phyloP scores from a whole-genome alignment of 1,140 invertebrate species.

The Drosophila repletoides region DNA sequence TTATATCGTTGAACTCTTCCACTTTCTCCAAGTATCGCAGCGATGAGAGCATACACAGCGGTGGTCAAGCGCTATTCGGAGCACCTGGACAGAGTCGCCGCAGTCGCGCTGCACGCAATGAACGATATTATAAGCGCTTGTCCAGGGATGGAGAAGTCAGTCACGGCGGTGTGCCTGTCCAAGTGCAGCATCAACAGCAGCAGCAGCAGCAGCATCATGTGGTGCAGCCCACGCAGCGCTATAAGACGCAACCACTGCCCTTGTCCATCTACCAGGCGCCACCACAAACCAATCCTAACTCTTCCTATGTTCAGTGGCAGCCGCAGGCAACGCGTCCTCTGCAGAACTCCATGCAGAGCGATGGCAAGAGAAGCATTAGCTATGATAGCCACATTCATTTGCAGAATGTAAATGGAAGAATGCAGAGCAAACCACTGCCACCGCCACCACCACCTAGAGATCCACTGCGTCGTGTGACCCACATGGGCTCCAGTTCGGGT shows the following conservation, averaged over 20 bases:
- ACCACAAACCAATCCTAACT: neutral
- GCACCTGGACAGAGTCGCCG: constrained; percentile 74
- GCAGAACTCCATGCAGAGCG: constrained; percentile 65
- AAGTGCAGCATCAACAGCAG: constrained; percentile 1
- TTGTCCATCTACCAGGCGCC: constrained; percentile 69
- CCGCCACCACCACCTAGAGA: constrained; percentile 89
- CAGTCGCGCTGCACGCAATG: constrained; percentile 88
- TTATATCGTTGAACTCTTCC: constrained; percentile 86
- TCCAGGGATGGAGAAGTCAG: constrained; percentile 86
- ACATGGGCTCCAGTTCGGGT: constrained; percentile 53
- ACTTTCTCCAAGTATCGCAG: constrained; percentile 86
- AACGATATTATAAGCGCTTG: constrained; percentile 89
- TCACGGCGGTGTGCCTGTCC: constrained; percentile 83
- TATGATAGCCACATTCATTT: constrained; percentile 78
- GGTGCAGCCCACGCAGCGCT: constrained; percentile 52
- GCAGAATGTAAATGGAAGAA: constrained; percentile 53
- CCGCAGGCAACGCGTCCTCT: constrained; percentile 44
- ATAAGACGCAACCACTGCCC: constrained; percentile 76
- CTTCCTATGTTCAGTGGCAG: constrained; percentile 67
- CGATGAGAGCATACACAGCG: constrained; percentile 86
- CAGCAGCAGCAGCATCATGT: constrained; percentile 45
- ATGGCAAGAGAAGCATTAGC: constrained; percentile 78
- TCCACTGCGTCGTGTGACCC: constrained; percentile 84
- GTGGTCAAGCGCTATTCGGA: constrained; percentile 83
- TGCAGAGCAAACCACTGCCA: constrained; percentile 82